Evolutionary conservation across 2,888 invertebrate genomes (phyloP).

Genomic region (Andrena marginata): DNA sequence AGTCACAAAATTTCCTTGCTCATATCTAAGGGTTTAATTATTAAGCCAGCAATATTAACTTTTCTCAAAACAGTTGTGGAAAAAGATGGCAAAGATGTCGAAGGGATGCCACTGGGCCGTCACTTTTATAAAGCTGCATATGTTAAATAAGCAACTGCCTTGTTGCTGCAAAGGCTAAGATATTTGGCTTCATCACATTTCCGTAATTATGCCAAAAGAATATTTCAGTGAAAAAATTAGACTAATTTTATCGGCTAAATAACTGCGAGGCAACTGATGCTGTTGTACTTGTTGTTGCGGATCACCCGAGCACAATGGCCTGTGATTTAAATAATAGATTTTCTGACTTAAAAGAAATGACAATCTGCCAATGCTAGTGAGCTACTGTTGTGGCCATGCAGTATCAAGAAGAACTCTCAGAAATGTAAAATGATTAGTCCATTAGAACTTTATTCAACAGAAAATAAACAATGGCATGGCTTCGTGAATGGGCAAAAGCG

Average conservation of each 20-base stretch:
- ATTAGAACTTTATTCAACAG: constrained; percentile 6
- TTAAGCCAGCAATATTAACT: too few relatives aligned
- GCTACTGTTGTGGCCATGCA: too few relatives aligned
- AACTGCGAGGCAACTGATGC: neutral
- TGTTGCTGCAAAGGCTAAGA: neutral
- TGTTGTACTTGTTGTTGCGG: too few relatives aligned
- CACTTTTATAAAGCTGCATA: too few relatives aligned
- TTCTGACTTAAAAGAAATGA: neutral
- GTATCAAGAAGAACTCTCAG: constrained; percentile 1
- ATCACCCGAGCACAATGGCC: too few relatives aligned
- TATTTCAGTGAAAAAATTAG: neutral
- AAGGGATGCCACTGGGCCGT: too few relatives aligned
- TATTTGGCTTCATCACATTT: neutral
- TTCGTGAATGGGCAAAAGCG: neutral
- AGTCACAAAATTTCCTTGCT: too few relatives aligned
- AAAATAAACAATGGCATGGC: neutral
- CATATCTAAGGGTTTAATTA: too few relatives aligned
- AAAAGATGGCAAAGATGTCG: too few relatives aligned
- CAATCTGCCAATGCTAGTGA: too few relatives aligned
- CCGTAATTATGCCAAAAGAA: neutral
- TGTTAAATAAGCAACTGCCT: too few relatives aligned
- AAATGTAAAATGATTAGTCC: neutral
- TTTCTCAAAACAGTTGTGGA: too few relatives aligned
- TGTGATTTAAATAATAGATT: neutral
- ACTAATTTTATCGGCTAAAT: neutral